Evolutionary conservation across 2,888 invertebrate species (phyloP), one percentile per base, ranked within the genome.

Genomic region (Cerceris ruficornis): DNA sequence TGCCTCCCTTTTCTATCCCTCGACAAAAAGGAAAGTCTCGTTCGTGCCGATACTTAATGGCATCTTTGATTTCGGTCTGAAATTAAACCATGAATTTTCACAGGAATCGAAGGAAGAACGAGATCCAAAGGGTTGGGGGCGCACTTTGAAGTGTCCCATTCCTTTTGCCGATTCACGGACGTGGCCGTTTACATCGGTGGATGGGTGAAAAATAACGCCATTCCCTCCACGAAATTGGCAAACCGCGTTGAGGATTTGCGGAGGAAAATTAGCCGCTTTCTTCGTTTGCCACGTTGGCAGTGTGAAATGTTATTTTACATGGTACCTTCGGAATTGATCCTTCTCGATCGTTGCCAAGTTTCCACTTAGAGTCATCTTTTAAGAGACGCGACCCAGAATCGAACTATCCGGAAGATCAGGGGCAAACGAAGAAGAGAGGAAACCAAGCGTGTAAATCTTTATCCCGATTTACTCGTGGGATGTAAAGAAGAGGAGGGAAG

Each of bases 341-440:
- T 39, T 49, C 28, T 15, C 28, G 28, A 50, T 39, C 9, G 77
- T 50, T 61, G 77, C 61, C 72, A 69, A 72, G 67, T 72, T 77
- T 72, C 71, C 62, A 72, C 71, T 77, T 77, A 68, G 54, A 65
- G n/a, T 65, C 72, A 42, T 57, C 60, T 55, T 42, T 43, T 17
- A 14, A n/a, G 46, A 11, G 41, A 61, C 57, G n/a, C 41, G 75
- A 66, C 69, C 66, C 58, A 50, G 41, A 69, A 69, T 69, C 46
- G 17, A 41, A 39, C 49, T n/a, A 0, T n/a, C 5, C 2, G n/a
- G 14, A n/a, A 52, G 14, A 7, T 9, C 13, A 46, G 14, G 7
- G 13, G 5, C 1, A 50, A 57, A 7, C 39, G 14, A n/a, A 14
- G 58, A 11, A 42, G 43, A 17, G 14, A 8, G 14, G 9, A 15